Evolutionary conservation across 2,888 invertebrate species (phyloP).

Genomic region (Amblyteles armatorius): DNA sequence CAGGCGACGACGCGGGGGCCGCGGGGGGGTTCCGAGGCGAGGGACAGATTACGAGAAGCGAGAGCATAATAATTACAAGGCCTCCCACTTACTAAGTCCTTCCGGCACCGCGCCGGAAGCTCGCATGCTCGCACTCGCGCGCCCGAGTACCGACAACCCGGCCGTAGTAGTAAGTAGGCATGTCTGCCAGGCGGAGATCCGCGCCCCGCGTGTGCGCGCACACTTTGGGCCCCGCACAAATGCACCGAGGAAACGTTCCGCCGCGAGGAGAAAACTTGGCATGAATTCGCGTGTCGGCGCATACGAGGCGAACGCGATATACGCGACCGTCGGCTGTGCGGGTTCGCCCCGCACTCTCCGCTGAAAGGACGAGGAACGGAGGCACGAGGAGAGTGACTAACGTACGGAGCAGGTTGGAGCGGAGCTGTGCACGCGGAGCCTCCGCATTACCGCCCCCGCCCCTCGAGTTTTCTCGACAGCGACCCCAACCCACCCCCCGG

Average conservation of each 20-base stretch:
- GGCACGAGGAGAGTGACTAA: slow-evolving; percentile 36
- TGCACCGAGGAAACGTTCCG: background rate
- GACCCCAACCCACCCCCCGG: slow-evolving; percentile 27
- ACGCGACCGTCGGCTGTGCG: slow-evolving; percentile 2
- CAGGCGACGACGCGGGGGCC: slow-evolving; percentile 4
- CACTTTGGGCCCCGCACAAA: background rate
- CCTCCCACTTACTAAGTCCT: slow-evolving; percentile 64
- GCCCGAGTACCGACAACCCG: slow-evolving; percentile 55
- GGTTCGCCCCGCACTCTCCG: slow-evolving; percentile 14
- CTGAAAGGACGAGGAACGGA: slow-evolving; percentile 31
- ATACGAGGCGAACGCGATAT: background rate
- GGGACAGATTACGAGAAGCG: slow-evolving; percentile 72
- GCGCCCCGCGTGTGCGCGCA: background rate
- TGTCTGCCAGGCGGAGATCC: slow-evolving; percentile 11
- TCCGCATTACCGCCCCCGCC: slow-evolving; percentile 70
- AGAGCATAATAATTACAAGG: slow-evolving; percentile 76
- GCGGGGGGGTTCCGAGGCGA: slow-evolving; percentile 51
- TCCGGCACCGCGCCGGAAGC: slow-evolving; percentile 71
- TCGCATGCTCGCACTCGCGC: slow-evolving; percentile 63
- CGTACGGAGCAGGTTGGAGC: slow-evolving; percentile 28
- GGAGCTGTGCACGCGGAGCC: slow-evolving; percentile 37
- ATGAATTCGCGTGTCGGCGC: slow-evolving; percentile 23
- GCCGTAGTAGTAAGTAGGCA: slow-evolving; percentile 37
- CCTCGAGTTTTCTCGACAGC: slow-evolving; percentile 75
- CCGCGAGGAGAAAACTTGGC: background rate